phyloP scores from a whole-genome alignment of 2,888 invertebrate genomes.

The Drosophila mercatorum region DNA sequence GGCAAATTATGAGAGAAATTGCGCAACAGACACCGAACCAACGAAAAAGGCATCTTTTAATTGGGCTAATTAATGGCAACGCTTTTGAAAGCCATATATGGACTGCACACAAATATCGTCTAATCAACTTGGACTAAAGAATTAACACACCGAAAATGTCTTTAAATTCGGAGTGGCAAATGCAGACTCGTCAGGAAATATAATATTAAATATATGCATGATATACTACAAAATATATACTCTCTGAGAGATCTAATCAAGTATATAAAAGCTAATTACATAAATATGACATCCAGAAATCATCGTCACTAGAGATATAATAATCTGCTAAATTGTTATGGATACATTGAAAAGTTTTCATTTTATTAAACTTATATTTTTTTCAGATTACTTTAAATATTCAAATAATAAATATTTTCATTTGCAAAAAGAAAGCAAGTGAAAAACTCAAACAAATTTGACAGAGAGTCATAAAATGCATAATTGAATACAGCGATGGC shows the following conservation, averaged over 20 bases:
- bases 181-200: too few species aligned
- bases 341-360: too few species aligned
- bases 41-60: slow-evolving; percentile 59
- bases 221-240: too few species aligned
- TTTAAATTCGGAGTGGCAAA: neutral
- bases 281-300: too few species aligned
- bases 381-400: too few species aligned
- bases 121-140: neutral
- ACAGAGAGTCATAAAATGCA: neutral
- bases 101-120: neutral
- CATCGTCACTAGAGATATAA: too few species aligned
- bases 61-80: slow-evolving; percentile 70
- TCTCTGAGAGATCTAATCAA: too few species aligned
- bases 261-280: too few species aligned
- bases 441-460: neutral
- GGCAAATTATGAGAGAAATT: slow-evolving; percentile 73
- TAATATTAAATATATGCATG: too few species aligned
- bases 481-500: slow-evolving; percentile 10
- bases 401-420: neutral
- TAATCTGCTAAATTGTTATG: too few species aligned
- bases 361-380: too few species aligned
- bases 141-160: neutral
- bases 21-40: slow-evolving; percentile 44
- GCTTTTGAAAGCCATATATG: slow-evolving; percentile 60
- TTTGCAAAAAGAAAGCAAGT: too few species aligned